Evolutionary conservation across 2,113 vertebrate species (phyloP).

Genomic region (Amia ocellicauda): DNA sequence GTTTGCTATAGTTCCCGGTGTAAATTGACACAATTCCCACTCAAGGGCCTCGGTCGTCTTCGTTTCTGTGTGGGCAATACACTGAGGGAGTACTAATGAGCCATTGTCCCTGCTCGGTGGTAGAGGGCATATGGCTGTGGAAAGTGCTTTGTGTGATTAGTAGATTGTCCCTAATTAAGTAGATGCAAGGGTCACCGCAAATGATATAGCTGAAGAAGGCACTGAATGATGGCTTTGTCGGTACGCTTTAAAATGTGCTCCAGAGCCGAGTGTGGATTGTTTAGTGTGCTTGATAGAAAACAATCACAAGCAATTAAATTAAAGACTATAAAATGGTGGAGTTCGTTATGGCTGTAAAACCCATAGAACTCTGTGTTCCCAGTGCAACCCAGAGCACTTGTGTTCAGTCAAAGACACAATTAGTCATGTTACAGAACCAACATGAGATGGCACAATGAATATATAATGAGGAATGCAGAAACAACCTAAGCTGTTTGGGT

Average conservation of each 20-base stretch:
- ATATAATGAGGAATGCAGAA: too few species aligned
- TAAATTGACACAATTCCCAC: background rate
- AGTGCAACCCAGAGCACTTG: too few species aligned
- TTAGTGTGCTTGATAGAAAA: slow-evolving; percentile 41
- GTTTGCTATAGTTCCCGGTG: slow-evolving; percentile 36
- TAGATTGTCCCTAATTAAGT: slow-evolving; percentile 79
- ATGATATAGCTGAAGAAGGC: slow-evolving; percentile 68
- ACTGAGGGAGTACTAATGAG: slow-evolving; percentile 38
- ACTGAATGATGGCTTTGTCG: slow-evolving; percentile 47
- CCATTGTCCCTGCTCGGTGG: slow-evolving; percentile 52
- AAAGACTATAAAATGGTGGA: background rate
- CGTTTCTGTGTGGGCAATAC: background rate
- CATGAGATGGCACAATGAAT: too few species aligned
- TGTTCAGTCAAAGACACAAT: too few species aligned
- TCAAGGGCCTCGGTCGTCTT: background rate
- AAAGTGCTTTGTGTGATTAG: slow-evolving; percentile 61
- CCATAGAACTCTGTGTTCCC: background rate
- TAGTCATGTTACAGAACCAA: too few species aligned
- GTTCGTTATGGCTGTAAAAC: background rate
- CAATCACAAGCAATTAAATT: slow-evolving; percentile 51
- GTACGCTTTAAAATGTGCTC: slow-evolving; percentile 35
- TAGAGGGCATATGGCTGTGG: slow-evolving; percentile 52
- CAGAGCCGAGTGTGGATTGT: slow-evolving; percentile 40
- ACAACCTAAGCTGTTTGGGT: too few species aligned
- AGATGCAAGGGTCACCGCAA: slow-evolving; percentile 72